Evolutionary conservation across 1,140 invertebrate species (phyloP), one percentile per base, ranked within the genome.

Genomic region (Physella acuta): DNA sequence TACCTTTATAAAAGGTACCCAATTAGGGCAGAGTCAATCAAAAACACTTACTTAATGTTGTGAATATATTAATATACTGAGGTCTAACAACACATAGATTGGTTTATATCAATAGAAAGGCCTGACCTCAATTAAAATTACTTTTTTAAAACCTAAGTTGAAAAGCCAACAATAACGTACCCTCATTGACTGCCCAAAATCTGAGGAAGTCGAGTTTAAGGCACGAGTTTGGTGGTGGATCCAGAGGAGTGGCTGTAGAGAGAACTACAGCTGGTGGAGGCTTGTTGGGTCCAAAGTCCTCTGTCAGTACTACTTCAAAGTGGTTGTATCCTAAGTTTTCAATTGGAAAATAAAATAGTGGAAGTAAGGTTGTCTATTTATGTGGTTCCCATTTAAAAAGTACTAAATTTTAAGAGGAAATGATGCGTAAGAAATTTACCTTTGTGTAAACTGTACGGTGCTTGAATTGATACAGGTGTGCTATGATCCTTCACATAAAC

Each of bases 151-250:
- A n/a, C n/a, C n/a, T n/a, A n/a, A n/a, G n/a, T 26, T 56, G 26
- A 56, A 56, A 56, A 28, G 11, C 26, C 11, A 56, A 56, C 26
- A 17, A 56, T n/a, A 56, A n/a, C n/a, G n/a, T 73, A 79, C 79
- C 77, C 71, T 81, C 78, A 71, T 74, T 75, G 24, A 73, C 74
- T 17, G 81, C 77, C 73, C 81, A 78, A 69, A 82, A 84, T 31
- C 80, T 68, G 31, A 84, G 72, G 60, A 77, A 79, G 70, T 84
- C 82, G 52, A 79, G 76, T 71, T 76, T 78, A 49, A 81, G 82
- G 36, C 80, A 77, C 2, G 78, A 81, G 16, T 72, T 68, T 5
- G 73, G 71, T 24, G 75, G 71, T 1, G 76, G 75, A 72, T 82
- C 78, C 52, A 80, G 76, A 44, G 81, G 80, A 60, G 77, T 79